These are phyloP conservation scores for Dugesia japonica DNA, from an alignment of 2,888 invertebrate species.

Conservation along the genomic window DNA sequence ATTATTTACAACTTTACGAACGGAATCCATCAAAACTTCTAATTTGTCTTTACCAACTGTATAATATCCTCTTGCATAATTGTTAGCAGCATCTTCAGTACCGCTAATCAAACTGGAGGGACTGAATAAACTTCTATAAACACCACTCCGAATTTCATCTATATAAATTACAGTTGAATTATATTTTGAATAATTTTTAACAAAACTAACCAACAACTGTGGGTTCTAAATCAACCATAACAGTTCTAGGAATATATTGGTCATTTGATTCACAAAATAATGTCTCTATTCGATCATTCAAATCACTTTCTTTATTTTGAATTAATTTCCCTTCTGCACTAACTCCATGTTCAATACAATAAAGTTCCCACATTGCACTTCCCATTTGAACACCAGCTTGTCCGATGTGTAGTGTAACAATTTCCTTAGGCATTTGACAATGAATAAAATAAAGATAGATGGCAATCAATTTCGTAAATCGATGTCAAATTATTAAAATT, in stretches of 20 bases:
- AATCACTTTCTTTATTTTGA: not conserved
- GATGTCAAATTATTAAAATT: too few relatives aligned
- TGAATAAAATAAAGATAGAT: not conserved
- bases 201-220: slow-evolving; percentile 30
- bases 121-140: slow-evolving; percentile 42
- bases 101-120: slow-evolving; percentile 49
- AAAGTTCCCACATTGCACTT: slow-evolving; percentile 14
- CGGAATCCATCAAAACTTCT: slow-evolving; percentile 57
- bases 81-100: slow-evolving; percentile 70
- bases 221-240: slow-evolving; percentile 27
- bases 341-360: not conserved
- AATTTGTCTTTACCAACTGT: slow-evolving; percentile 62
- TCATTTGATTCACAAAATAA: slow-evolving; percentile 22
- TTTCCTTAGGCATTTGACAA: not conserved
- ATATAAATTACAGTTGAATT: too few relatives aligned
- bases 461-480: too few relatives aligned
- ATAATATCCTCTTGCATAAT: slow-evolving; percentile 64
- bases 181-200: too few relatives aligned
- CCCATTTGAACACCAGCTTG: slow-evolving; percentile 20
- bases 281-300: not conserved
- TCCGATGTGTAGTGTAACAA: not conserved
- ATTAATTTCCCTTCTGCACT: not conserved
- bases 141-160: slow-evolving; percentile 42
- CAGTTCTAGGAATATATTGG: slow-evolving; percentile 26
- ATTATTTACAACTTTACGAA: slow-evolving; percentile 59